These are phyloP conservation scores for Abramis brama DNA, from an alignment of 2,113 vertebrate genomes.

Conservation along the genomic window DNA sequence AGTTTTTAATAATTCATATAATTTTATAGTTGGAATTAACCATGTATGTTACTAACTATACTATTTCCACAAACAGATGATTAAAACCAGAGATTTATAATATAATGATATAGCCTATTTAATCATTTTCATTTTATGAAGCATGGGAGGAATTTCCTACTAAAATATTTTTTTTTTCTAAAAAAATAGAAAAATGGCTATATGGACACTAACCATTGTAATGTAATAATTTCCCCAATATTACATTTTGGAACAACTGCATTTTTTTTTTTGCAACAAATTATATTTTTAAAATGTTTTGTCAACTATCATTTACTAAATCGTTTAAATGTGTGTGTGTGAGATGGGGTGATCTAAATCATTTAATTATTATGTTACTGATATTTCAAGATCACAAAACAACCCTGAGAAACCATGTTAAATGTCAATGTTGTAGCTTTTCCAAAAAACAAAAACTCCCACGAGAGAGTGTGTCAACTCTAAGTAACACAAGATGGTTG, in stretches of 20 bases:
- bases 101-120: too few species aligned
- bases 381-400: background rate
- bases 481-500: conserved; percentile 55
- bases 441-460: conserved; percentile 6
- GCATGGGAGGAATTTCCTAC: too few species aligned
- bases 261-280: too few species aligned
- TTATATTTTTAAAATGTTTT: too few species aligned
- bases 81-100: too few species aligned
- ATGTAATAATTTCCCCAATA: too few species aligned
- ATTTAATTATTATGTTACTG: background rate
- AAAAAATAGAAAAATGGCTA: too few species aligned
- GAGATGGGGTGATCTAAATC: background rate
- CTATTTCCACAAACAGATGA: too few species aligned
- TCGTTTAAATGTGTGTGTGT: background rate
- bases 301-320: background rate
- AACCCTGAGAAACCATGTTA: background rate
- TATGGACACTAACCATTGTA: too few species aligned
- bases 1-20: background rate
- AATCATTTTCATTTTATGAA: too few species aligned
- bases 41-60: background rate
- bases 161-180: too few species aligned
- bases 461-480: conserved; percentile 36
- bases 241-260: too few species aligned
- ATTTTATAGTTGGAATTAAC: background rate
- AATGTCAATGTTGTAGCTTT: background rate